Evolutionary conservation across 2,113 vertebrate species (phyloP).

Genomic region (Pampusana beccarii): DNA sequence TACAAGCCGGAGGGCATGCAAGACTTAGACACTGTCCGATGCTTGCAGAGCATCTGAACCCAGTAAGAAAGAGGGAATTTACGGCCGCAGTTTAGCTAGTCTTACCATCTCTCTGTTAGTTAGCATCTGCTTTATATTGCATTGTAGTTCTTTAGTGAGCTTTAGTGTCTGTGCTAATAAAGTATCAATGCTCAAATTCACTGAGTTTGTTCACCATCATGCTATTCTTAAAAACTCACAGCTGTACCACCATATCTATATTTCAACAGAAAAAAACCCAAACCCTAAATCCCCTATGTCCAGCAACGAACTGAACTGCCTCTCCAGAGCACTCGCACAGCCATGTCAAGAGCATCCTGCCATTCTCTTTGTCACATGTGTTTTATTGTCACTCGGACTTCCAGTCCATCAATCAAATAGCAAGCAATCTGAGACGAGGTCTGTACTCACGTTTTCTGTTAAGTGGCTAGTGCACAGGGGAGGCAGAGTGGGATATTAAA

Average conservation of each 20-base stretch:
- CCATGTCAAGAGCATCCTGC: background rate
- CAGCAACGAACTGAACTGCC: background rate
- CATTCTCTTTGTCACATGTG: background rate
- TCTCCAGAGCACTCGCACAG: background rate
- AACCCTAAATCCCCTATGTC: background rate
- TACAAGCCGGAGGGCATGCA: background rate
- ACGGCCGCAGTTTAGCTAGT: background rate
- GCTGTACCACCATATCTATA: background rate
- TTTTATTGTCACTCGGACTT: background rate
- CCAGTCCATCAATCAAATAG: background rate
- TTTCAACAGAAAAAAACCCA: background rate
- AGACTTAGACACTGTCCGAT: background rate
- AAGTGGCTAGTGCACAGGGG: background rate
- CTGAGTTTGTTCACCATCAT: background rate
- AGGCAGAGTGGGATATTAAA: constrained; percentile 48
- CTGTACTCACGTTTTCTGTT: background rate
- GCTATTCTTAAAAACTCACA: background rate
- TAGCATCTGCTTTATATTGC: background rate
- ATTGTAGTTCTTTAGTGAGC: background rate
- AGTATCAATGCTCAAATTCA: background rate
- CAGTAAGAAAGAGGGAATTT: background rate
- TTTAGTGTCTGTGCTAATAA: background rate
- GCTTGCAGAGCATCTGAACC: background rate
- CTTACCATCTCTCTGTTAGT: background rate
- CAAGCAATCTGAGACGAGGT: background rate